Percentiles rank a stretch among this genome's conserved stretches.
These are phyloP conservation scores for Okamejei kenojei DNA, from an alignment of 2,797 vertebrate species.

Conservation along the genomic window DNA sequence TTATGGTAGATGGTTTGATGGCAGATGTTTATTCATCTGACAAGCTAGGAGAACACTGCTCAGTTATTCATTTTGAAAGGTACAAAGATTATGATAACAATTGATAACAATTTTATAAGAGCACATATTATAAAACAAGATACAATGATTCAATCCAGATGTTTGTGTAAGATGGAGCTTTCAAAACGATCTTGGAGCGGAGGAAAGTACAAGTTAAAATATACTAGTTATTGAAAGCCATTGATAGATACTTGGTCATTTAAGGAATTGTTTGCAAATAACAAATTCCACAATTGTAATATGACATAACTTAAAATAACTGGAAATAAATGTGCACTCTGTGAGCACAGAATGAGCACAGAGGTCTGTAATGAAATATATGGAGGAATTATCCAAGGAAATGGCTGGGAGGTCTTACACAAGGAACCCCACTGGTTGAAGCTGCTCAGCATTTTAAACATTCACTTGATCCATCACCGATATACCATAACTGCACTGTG, in stretches of 20 bases:
- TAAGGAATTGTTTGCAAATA: neutral
- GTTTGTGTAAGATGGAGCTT: neutral
- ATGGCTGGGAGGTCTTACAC: neutral
- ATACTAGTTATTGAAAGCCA: neutral
- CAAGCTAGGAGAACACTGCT: neutral
- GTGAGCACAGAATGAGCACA: too few species aligned
- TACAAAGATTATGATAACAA: neutral
- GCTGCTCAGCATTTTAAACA: too few species aligned
- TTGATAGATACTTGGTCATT: neutral
- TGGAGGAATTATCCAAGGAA: neutral
- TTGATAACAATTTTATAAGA: neutral
- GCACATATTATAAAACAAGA: neutral
- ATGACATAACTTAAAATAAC: neutral
- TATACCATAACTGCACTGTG: too few species aligned
- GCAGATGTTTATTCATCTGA: neutral
- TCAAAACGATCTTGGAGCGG: neutral
- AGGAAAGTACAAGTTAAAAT: neutral
- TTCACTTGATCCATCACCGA: too few species aligned
- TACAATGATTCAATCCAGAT: neutral
- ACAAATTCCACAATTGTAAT: neutral
- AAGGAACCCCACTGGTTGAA: neutral
- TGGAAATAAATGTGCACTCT: neutral
- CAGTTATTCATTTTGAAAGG: neutral
- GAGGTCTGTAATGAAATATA: neutral
- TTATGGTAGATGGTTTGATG: neutral